Evolutionary conservation across 2,113 vertebrate species (phyloP), one percentile per base, ranked within the genome.

Genomic region (Phylloscopus whistleri): DNA sequence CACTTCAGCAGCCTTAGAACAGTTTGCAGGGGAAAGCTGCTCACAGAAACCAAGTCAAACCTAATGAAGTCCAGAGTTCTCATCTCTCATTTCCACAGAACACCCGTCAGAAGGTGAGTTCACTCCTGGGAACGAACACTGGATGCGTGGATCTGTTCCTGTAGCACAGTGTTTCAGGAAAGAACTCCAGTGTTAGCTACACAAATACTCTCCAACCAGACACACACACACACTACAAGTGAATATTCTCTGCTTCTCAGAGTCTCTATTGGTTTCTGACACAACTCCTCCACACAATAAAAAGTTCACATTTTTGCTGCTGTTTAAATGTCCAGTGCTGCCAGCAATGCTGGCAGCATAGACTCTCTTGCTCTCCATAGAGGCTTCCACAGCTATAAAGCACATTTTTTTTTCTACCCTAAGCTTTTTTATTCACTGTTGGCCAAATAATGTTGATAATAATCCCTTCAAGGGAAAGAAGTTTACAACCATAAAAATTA

Each of bases 361-460:
- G n/a, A 27, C 84, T 69, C 68, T 58, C 43, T 74, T 95, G 23
- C 28, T 91, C 84, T 95, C 75, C 52, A 63, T 4, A 78, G 76
- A 91, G 37, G 10, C 52, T 77, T 94, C 94, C 59, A 78, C 51
- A 90, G 56, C 35, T 84, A 35, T 41, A 92, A 94, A 90, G 35
- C 20, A 79, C 46, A 84, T 93, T 88, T 87, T 87, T 92, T 72
- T 74, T 80, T 93, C 82, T 48, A 82, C 62, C 39, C 28, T 44
- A 63, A 76, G 53, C 9, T 43, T 72, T 93, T 94, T 92, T 93
- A 33, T 84, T 94, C 70, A 48, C 76, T 89, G 37, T 94, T 89
- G 90, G 79, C 55, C 93, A 96, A 95, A 87, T 95, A 90, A 95
- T 35, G 66, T 49, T 89, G 88, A 93, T 91, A 84, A 91, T 94